Base-by-base conservation (phyloP, 2,888 invertebrate genomes). In the Osmoderma eremita region DNA sequence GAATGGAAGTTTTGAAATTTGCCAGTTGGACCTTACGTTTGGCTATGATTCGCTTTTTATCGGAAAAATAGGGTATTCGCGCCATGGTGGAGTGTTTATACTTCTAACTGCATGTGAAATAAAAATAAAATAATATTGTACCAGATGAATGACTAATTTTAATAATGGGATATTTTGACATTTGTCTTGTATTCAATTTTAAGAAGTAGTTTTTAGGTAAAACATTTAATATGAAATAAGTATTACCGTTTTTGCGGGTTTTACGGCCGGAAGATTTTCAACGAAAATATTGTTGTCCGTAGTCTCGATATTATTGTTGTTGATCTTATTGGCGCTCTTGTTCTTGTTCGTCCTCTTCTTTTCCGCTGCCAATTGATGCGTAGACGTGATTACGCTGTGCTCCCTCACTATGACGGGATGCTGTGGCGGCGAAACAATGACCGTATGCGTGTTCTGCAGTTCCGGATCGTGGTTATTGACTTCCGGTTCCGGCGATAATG, bases 401-500 rank as follows among this genome's bases (percentile, higher is more conserved):
- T 74, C 72, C 63, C 74, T 71, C 6, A 71, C 67, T 49, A 72
- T 73, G 20, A 63, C 65, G 54, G 65, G 42, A 15, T 61, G 51
- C 42, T 67, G 66, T 12, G 20, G 49, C 36, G 56, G 58, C 30
- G 58, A 61, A 24, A 61, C 58, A n/a, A 61, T 61, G 15, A 61
- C 58, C 3, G 58, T 41, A 61, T 61, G 58, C 17, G 30, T 48
- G 13, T 45, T 58, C 24, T 66, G 65, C 49, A 61, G 48, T n/a
- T 66, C 65, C 22, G 49, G 39, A 51, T 66, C 67, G 24, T 51
- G 62, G 12, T 20, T 63, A 13, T 36, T 48, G 13, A 83, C 73
- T 85, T 86, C 61, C 22, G 78, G 75, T 67, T 81, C 81, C 10
- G 81, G 82, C n/a, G 81, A 81, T 64, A 82, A 71, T 86, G 90